These are phyloP conservation scores for Tenthredo amoena DNA, from an alignment of 2,888 invertebrate species.

Conservation along the genomic window DNA sequence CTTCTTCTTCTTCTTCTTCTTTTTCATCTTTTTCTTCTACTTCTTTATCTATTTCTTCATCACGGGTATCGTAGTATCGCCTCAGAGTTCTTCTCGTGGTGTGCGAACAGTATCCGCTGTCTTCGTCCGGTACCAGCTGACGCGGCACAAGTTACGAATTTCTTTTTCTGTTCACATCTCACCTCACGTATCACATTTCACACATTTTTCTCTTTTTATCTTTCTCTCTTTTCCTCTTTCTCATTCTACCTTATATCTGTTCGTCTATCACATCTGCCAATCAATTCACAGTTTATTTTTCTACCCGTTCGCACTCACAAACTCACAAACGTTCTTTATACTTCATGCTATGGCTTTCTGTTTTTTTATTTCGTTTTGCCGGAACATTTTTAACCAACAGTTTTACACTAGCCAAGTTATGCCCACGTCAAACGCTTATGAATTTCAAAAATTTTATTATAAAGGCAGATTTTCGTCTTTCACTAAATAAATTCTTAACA, in stretches of 20 bases:
- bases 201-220: slow-evolving; percentile 42
- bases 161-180: slow-evolving; percentile 20
- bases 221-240: slow-evolving; percentile 37
- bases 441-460: background rate
- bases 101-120: slow-evolving; percentile 64
- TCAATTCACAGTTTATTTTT: slow-evolving; percentile 2
- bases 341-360: slow-evolving; percentile 22
- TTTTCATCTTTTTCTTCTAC: background rate
- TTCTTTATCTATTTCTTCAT: slow-evolving; percentile 40
- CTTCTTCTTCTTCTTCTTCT: slow-evolving; percentile 52
- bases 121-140: slow-evolving; percentile 48
- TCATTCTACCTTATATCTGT: slow-evolving; percentile 7
- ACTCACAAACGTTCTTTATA: background rate
- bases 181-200: slow-evolving; percentile 29
- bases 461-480: background rate
- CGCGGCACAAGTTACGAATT: slow-evolving; percentile 38
- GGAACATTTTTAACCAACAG: background rate
- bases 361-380: background rate
- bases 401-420: background rate
- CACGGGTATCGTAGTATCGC: slow-evolving; percentile 44
- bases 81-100: slow-evolving; percentile 67
- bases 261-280: slow-evolving; percentile 14
- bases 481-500: no score
- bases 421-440: background rate
- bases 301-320: slow-evolving; percentile 7